Evolutionary conservation across 2,888 invertebrate genomes (phyloP).

Genomic region (Odontothrips loti): DNA sequence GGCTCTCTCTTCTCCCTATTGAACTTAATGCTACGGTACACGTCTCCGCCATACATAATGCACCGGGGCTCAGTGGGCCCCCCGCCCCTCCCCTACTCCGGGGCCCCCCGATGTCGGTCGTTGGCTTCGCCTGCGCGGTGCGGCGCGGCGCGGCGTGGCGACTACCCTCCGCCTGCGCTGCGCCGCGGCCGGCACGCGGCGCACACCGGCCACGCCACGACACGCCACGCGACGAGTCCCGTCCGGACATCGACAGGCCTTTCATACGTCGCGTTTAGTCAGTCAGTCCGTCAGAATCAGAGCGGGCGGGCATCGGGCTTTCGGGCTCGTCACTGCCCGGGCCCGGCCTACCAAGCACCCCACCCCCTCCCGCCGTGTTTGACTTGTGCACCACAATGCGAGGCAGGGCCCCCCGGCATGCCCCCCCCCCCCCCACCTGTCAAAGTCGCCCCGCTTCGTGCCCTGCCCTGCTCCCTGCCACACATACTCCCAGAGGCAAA

Average conservation of each 20-base stretch:
- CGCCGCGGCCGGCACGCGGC: too few species aligned
- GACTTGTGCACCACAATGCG: not conserved
- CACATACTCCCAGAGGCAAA: not conserved
- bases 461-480: not conserved
- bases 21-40: not conserved
- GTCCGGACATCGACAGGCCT: constrained; percentile 10
- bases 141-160: not conserved
- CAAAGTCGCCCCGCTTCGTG: not conserved
- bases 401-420: not conserved
- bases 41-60: not conserved
- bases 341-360: too few species aligned
- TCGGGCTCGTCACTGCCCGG: not conserved
- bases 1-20: not conserved
- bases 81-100: not conserved
- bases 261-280: constrained; percentile 9
- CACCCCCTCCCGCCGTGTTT: not conserved
- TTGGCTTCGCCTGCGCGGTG: not conserved
- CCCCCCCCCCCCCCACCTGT: not conserved
- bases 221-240: too few species aligned
- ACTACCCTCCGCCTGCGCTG: too few species aligned
- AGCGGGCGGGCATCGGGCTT: not conserved
- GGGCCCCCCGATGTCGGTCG: not conserved
- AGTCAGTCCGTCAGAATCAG: not conserved
- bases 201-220: too few species aligned
- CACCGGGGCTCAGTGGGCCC: not conserved